Percentiles rank a stretch among this genome's conserved stretches.
Conservation (phyloP, 2,888 invertebrate genomes). For the Sisyra nigra region DNA sequence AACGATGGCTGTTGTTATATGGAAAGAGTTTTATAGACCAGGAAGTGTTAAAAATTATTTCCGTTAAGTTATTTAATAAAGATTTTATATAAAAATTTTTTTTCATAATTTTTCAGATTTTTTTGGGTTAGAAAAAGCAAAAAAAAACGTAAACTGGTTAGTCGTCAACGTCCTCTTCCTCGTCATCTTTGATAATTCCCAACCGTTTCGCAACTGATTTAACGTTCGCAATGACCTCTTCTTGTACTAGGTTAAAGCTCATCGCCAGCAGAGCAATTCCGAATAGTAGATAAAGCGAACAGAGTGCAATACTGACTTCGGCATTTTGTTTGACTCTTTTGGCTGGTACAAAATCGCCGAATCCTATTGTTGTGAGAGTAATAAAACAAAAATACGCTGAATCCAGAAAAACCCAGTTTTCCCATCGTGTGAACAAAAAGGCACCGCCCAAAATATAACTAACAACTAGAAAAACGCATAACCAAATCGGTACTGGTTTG, state of each 20-base stretch:
- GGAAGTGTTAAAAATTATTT: too few relatives aligned
- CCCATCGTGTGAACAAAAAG: conserved; percentile 72
- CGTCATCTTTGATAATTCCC: conserved; percentile 70
- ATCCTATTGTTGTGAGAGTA: conserved; percentile 83
- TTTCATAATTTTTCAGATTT: too few relatives aligned
- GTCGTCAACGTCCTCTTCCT: conserved; percentile 40
- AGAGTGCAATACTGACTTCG: conserved; percentile 57
- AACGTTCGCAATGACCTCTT: conserved; percentile 80
- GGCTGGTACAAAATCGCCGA: conserved; percentile 83
- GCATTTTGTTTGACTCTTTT: conserved; percentile 40
- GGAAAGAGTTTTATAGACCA: too few relatives aligned
- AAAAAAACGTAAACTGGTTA: conserved; percentile 1
- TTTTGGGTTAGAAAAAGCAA: too few relatives aligned
- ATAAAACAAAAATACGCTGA: conserved; percentile 90
- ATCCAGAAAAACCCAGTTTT: conserved; percentile 72
- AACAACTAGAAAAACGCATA: conserved; percentile 74
- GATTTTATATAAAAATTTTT: too few relatives aligned
- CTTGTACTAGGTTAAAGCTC: conserved; percentile 93
- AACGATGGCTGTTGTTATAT: too few relatives aligned
- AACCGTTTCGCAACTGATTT: conserved; percentile 71
- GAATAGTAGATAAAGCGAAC: conserved; percentile 82
- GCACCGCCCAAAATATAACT: conserved; percentile 84
- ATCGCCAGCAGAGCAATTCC: conserved; percentile 89
- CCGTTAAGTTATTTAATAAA: too few relatives aligned
- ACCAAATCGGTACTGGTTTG: conserved; percentile 75